Conservation (phyloP, 2,888 invertebrate species). For the Cataglyphis altisquamis region DNA sequence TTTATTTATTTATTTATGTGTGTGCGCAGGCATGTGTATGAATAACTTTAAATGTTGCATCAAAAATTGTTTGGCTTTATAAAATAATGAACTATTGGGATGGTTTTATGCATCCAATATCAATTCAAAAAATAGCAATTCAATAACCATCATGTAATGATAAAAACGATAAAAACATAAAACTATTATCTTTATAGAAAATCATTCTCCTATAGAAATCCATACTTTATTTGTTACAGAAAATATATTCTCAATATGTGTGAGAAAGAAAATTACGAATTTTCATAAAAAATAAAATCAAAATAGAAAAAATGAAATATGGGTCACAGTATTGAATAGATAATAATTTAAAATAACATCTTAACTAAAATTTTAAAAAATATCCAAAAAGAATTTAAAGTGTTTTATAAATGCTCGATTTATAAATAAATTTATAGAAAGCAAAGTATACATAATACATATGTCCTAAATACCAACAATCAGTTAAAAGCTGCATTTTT, state of each 20-base stretch:
- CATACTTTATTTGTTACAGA: neutral
- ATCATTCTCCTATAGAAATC: neutral
- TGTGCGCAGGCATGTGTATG: neutral
- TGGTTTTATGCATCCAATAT: neutral
- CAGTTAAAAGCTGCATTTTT: neutral
- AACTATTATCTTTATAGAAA: neutral
- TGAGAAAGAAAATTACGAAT: neutral
- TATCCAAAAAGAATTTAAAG: neutral
- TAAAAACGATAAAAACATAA: neutral
- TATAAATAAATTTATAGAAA: neutral
- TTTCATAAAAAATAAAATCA: neutral
- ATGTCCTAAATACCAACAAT: neutral
- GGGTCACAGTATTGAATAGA: neutral
- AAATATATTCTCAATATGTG: neutral
- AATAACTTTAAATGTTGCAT: neutral
- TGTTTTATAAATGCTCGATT: neutral
- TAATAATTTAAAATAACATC: conserved; percentile 1
- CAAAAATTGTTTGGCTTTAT: conserved; percentile 1
- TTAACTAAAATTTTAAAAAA: neutral
- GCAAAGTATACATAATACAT: neutral
- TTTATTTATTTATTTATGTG: neutral
- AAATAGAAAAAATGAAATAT: neutral
- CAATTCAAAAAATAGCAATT: neutral
- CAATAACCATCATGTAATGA: neutral
- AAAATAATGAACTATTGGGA: neutral